Evolutionary conservation across 1,140 invertebrate species (phyloP), one percentile per base, ranked within the genome.

Genomic region (Kradibia gibbosae): DNA sequence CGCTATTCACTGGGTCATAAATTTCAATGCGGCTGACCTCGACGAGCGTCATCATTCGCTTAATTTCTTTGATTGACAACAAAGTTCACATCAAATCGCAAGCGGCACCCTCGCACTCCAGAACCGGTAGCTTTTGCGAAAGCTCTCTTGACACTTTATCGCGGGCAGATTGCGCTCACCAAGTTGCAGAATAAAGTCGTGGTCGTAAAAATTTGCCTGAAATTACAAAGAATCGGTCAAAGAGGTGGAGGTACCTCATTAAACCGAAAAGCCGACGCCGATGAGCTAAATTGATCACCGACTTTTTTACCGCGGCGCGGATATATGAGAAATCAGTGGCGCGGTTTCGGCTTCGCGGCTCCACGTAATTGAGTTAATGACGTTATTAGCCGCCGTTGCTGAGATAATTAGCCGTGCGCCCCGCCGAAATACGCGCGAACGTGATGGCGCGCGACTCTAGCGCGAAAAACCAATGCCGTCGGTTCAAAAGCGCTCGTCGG

Each of bases 351-450:
- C 22, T 39, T 76, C 31, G 42, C 62, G 48, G 10, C 42, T 78
- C 73, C 86, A 75, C 77, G 86, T 87, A 86, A 88, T 88, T 84
- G 87, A 85, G 84, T 86, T 88, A 87, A 88, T 88, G 86, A 87
- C 81, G 83, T 88, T 87, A 88, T 88, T 88, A 88, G 83, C 79
- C 77, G 57, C 50, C 60, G 83, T 75, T n/a, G 78, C 82, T 78
- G 81, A 75, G 84, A 86, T 86, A 87, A 88, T 88, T 87, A 86
- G 84, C 82, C 50, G 53, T 50, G 65, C 36, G 74, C 17, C 53
- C 62, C 48, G 50, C 48, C 13, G 67, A 34, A n/a, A 42, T 76
- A 53, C 53, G 72, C 75, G 65, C 75, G 84, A 79, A 86, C 85
- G 87, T 85, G 87, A 84, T 84, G 85, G 81, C 86, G 85, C 87